phyloP scores from a whole-genome alignment of 1,140 invertebrate genomes.

The Drosophila kanapiae region DNA sequence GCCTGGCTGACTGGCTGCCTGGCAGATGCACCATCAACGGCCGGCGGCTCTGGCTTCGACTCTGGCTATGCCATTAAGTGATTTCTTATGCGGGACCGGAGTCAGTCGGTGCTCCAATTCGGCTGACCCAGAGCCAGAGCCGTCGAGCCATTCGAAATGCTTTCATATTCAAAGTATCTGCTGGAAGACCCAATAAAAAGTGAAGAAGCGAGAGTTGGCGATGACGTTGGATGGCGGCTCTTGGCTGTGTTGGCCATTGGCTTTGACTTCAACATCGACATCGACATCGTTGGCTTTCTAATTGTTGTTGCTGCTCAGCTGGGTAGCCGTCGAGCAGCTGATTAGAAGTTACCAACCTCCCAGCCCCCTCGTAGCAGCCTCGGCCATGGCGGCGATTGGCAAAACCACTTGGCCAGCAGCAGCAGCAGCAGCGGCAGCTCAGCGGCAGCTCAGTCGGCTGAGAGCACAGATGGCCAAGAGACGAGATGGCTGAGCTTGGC shows the following conservation, averaged over 20 bases:
- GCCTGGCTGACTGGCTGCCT: too few relatives aligned
- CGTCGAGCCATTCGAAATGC: constrained; percentile 40
- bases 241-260: constrained; percentile 10
- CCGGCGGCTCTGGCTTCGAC: not conserved
- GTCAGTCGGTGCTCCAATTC: constrained; percentile 50
- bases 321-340: constrained; percentile 52
- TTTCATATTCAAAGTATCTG: constrained; percentile 60
- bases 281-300: constrained; percentile 42
- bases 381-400: constrained; percentile 49
- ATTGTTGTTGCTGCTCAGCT: constrained; percentile 61
- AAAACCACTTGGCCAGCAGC: constrained; percentile 42
- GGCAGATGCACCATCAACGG: constrained; percentile 2
- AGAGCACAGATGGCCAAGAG: constrained; percentile 15
- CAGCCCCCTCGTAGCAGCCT: constrained; percentile 3
- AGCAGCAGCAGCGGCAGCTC: constrained; percentile 2
- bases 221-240: constrained; percentile 53
- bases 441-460: not conserved
- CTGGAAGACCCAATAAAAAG: constrained; percentile 55
- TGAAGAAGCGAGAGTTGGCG: constrained; percentile 76
- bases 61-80: constrained; percentile 2
- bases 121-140: constrained; percentile 50
- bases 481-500: constrained; percentile 1
- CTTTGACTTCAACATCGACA: not conserved
- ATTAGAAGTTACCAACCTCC: constrained; percentile 49
- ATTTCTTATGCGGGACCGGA: constrained; percentile 13